Conservation (phyloP, 2,113 vertebrate species). For the Hypocryptadius cinnamomeus region DNA sequence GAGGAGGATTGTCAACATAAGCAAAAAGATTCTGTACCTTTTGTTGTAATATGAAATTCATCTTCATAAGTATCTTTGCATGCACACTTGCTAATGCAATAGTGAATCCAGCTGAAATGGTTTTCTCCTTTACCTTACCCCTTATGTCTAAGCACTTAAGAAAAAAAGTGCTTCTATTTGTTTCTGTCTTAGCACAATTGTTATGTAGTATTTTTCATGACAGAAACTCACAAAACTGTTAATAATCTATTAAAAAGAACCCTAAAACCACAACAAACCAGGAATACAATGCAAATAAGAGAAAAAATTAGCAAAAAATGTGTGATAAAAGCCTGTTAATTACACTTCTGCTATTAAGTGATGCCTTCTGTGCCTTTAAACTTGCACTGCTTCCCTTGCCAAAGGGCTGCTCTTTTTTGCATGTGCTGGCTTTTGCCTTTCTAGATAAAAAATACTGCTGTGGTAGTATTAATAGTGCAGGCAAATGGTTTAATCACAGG, state of each 20-base stretch:
- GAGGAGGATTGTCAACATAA: not conserved
- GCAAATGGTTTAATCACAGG: not conserved
- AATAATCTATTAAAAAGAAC: not conserved
- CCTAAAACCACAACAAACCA: not conserved
- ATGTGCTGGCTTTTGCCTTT: not conserved
- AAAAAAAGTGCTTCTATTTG: not conserved
- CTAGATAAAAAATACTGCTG: not conserved
- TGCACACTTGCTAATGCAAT: not conserved
- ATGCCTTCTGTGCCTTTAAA: not conserved
- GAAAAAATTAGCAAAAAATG: not conserved
- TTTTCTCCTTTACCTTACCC: not conserved
- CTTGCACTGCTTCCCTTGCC: not conserved
- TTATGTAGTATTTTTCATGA: not conserved
- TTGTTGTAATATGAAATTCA: not conserved
- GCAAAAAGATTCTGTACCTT: not conserved
- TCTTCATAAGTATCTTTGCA: not conserved
- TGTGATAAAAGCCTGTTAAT: not conserved
- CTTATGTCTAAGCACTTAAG: not conserved
- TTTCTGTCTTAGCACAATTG: not conserved
- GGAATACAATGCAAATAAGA: not conserved
- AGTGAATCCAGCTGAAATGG: not conserved
- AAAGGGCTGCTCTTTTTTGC: not conserved
- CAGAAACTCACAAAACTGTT: not conserved
- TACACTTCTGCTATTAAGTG: not conserved
- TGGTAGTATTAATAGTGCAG: not conserved